phyloP scores from a whole-genome alignment of 1,140 invertebrate species.

The Panulirus ornatus region DNA sequence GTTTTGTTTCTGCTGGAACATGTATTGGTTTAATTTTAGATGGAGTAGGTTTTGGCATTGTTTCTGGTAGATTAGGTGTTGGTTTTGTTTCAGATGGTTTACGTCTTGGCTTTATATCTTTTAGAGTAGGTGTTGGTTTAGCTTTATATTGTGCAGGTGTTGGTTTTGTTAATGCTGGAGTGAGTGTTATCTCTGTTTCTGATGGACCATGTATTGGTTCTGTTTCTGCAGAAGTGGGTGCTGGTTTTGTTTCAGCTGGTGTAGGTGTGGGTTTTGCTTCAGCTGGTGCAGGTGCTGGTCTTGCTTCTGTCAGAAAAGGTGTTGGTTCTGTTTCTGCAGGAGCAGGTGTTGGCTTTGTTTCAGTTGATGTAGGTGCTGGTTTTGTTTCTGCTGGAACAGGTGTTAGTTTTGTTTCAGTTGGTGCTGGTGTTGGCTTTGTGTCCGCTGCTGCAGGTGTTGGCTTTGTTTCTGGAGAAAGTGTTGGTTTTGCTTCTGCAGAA shows the following conservation, averaged over 20 bases:
- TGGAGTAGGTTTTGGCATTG: slow-evolving; percentile 1
- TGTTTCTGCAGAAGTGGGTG: not conserved
- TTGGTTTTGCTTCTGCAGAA: slow-evolving; percentile 24
- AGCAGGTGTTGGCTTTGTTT: not conserved
- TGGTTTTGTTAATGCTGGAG: slow-evolving; percentile 7
- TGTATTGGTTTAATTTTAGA: not conserved
- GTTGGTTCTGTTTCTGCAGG: slow-evolving; percentile 16
- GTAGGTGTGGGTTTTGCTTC: slow-evolving; percentile 30
- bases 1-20: slow-evolving; percentile 18
- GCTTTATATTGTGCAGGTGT: not conserved
- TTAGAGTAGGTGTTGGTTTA: not conserved
- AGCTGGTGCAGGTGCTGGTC: slow-evolving; percentile 4
- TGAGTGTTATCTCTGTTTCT: slow-evolving; percentile 2
- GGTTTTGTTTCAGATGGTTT: slow-evolving; percentile 19
- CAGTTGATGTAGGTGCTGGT: not conserved
- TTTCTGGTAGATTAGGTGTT: slow-evolving; percentile 3
- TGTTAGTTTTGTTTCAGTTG: not conserved
- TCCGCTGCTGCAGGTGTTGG: not conserved
- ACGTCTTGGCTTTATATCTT: slow-evolving; percentile 7
- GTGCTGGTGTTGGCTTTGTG: slow-evolving; percentile 9
- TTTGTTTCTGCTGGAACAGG: not conserved
- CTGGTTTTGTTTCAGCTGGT: slow-evolving; percentile 4
- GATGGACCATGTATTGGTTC: not conserved
- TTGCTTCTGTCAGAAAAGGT: not conserved
- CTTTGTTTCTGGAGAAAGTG: slow-evolving; percentile 3